Conservation (phyloP, 1,140 invertebrate species). For the Paracyclopina nana region DNA sequence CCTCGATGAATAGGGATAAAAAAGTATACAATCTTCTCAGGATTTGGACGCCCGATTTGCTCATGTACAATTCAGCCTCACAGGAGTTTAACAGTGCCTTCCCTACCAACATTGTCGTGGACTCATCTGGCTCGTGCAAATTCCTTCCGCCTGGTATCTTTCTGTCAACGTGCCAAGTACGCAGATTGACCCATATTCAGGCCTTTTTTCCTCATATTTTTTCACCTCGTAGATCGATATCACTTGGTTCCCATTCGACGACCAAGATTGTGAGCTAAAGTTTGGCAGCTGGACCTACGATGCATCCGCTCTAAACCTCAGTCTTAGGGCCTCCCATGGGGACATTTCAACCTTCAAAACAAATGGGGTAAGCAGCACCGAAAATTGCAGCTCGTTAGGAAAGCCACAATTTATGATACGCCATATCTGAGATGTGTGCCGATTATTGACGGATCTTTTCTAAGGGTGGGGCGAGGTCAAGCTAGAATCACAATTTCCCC, state of each 20-base stretch:
- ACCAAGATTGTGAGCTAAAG: slow-evolving; percentile 27
- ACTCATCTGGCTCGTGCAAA: background rate
- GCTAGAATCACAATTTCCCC: too few species aligned
- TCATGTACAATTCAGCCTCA: slow-evolving; percentile 18
- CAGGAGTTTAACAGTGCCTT: background rate
- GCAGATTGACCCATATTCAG: background rate
- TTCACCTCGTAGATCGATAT: slow-evolving; percentile 1
- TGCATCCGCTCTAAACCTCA: slow-evolving; percentile 27
- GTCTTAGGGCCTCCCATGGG: background rate
- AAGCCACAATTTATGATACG: too few species aligned
- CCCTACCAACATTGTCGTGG: slow-evolving; percentile 1
- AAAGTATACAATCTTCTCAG: slow-evolving; percentile 35
- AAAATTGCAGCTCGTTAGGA: too few species aligned
- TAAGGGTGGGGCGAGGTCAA: too few species aligned
- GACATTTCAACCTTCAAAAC: background rate
- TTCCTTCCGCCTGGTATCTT: slow-evolving; percentile 8
- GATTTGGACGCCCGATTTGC: slow-evolving; percentile 37
- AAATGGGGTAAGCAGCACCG: slow-evolving; percentile 3
- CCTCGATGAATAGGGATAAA: slow-evolving; percentile 25
- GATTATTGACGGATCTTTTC: too few species aligned
- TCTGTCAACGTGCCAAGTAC: slow-evolving; percentile 6
- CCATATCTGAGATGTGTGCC: too few species aligned
- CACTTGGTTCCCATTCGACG: slow-evolving; percentile 35
- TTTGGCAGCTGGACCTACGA: slow-evolving; percentile 37
- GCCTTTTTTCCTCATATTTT: background rate